phyloP scores from a whole-genome alignment of 2,797 vertebrate species.

The Sitta carolinensis region DNA sequence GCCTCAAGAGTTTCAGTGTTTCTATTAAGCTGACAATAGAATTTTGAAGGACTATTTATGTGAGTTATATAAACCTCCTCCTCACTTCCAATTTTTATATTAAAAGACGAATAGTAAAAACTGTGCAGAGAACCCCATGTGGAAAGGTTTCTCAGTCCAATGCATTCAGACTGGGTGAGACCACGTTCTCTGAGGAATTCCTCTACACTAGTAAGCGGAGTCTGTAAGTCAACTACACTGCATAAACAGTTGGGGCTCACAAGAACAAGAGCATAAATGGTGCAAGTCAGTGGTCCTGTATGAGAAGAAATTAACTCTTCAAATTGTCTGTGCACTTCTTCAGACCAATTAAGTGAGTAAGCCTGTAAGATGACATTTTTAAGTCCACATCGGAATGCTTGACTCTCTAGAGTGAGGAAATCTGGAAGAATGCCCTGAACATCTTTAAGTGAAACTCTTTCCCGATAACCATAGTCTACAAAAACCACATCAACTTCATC shows the following conservation, averaged over 20 bases:
- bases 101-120: conserved; percentile 86
- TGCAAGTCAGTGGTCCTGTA: conserved; percentile 75
- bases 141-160: conserved; percentile 36
- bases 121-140: conserved; percentile 74
- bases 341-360: conserved; percentile 68
- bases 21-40: conserved; percentile 89
- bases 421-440: conserved; percentile 80
- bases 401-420: conserved; percentile 79
- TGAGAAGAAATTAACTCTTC: conserved; percentile 70
- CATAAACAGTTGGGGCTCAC: conserved; percentile 70
- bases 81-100: conserved; percentile 79
- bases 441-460: conserved; percentile 74
- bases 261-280: conserved; percentile 74
- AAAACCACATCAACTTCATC: conserved; percentile 73
- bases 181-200: conserved; percentile 68
- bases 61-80: conserved; percentile 84
- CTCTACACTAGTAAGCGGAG: conserved; percentile 61
- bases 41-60: conserved; percentile 80
- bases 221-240: conserved; percentile 83
- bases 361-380: conserved; percentile 61
- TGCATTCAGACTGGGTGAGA: conserved; percentile 34
- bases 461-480: conserved; percentile 83
- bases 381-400: conserved; percentile 87
- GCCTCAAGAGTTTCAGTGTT: conserved; percentile 77
- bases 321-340: conserved; percentile 65